phyloP scores from a whole-genome alignment of 2,888 invertebrate genomes.

The Agonopterix heracliana region DNA sequence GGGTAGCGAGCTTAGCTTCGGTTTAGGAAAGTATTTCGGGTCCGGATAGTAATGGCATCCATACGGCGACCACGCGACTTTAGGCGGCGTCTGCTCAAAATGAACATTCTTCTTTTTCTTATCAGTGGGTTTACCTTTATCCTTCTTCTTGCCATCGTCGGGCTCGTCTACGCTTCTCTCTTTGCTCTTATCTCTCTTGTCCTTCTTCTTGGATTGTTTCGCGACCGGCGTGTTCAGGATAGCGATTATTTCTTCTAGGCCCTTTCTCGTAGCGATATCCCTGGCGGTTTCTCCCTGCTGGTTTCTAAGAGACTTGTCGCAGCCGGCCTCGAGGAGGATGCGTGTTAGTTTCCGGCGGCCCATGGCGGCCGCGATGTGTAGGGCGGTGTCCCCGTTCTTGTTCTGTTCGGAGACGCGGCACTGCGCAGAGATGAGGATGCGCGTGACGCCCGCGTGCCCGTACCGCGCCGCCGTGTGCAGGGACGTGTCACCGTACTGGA shows the following conservation, averaged over 20 bases:
- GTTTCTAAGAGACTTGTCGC: conserved; percentile 80
- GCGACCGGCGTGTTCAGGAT: conserved; percentile 80
- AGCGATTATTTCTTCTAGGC: conserved; percentile 87
- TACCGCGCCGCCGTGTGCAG: conserved; percentile 96
- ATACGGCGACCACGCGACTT: conserved; percentile 89
- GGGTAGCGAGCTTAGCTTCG: conserved; percentile 89
- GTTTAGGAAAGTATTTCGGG: conserved; percentile 88
- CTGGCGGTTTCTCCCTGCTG: conserved; percentile 93
- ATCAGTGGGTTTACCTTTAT: conserved; percentile 55
- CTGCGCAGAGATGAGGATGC: conserved; percentile 93
- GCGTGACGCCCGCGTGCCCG: conserved; percentile 96
- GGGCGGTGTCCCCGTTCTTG: conserved; percentile 95
- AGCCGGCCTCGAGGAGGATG: conserved; percentile 91
- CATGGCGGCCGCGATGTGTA: conserved; percentile 97
- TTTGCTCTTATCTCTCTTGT: conserved; percentile 64
- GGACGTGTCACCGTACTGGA: conserved; percentile 95
- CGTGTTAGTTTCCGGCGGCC: conserved; percentile 92
- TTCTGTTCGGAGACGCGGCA: conserved; percentile 92
- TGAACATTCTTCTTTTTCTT: conserved; percentile 74
- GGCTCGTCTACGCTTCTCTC: conserved; percentile 74
- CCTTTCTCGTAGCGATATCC: conserved; percentile 93
- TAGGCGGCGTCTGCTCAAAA: conserved; percentile 63
- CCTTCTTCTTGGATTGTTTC: conserved; percentile 60
- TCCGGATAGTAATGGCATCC: conserved; percentile 95
- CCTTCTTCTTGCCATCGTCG: conserved; percentile 58